Percentiles rank a stretch among this genome's conserved stretches.
These are phyloP conservation scores for Lordiphosa andalusiaca DNA, from an alignment of 2,888 invertebrate species.

Conservation along the genomic window DNA sequence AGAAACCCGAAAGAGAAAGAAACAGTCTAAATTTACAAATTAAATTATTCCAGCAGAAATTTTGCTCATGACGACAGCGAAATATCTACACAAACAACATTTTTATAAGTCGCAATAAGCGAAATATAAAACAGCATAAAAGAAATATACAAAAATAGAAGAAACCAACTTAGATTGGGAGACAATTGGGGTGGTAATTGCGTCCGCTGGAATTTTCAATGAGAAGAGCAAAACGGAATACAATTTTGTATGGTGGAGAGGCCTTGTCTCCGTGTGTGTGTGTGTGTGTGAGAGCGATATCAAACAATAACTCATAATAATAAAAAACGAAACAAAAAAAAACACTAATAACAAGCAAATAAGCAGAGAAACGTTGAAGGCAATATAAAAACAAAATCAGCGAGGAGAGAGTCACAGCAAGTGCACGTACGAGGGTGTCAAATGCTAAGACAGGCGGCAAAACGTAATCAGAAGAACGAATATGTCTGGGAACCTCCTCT, in stretches of 20 bases:
- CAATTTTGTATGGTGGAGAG: constrained; percentile 9
- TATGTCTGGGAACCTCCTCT: constrained; percentile 17
- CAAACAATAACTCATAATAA: constrained; percentile 36
- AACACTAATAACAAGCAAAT: constrained; percentile 3
- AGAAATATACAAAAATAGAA: constrained; percentile 26
- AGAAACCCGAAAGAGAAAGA: constrained; percentile 1
- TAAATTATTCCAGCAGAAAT: constrained; percentile 19
- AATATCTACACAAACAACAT: constrained; percentile 44
- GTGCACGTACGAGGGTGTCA: constrained; percentile 7
- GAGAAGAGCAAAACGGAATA: constrained; percentile 9
- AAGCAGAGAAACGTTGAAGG: constrained; percentile 6
- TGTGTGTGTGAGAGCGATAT: constrained; percentile 21
- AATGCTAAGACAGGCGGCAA: constrained; percentile 14
- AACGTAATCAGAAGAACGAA: constrained; percentile 18
- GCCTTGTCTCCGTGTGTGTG: constrained; percentile 8
- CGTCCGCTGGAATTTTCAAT: constrained; percentile 42
- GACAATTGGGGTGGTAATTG: constrained; percentile 46
- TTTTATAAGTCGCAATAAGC: constrained; percentile 70
- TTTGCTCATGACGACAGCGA: constrained; percentile 29
- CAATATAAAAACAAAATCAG: constrained; percentile 4
- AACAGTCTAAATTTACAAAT: not conserved
- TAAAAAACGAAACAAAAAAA: constrained; percentile 20
- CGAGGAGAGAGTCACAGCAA: constrained; percentile 4
- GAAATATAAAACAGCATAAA: constrained; percentile 52
- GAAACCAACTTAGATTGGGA: constrained; percentile 39